phyloP scores from a whole-genome alignment of 2,113 vertebrate species.

The Rhea americana region DNA sequence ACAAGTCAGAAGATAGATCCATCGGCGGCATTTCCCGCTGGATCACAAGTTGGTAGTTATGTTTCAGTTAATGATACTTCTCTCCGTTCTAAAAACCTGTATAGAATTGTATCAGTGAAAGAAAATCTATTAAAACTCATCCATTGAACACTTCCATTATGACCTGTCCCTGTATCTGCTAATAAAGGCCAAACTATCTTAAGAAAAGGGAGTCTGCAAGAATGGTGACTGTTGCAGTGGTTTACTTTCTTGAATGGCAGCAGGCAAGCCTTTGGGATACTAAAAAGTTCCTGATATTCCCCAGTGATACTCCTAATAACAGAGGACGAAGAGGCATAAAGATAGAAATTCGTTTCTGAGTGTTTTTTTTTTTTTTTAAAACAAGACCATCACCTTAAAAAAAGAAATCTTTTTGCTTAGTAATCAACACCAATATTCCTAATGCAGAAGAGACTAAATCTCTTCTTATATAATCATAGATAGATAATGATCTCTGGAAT shows the following conservation, averaged over 20 bases:
- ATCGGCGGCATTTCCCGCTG: not conserved
- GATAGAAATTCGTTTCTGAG: not conserved
- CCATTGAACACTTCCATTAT: not conserved
- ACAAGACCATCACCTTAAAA: not conserved
- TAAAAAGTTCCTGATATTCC: not conserved
- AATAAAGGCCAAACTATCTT: not conserved
- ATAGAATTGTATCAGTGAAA: not conserved
- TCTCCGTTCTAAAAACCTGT: not conserved
- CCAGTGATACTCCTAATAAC: not conserved
- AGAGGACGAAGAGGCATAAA: not conserved
- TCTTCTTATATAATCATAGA: not conserved
- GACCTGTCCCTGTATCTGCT: not conserved
- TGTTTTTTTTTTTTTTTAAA: not conserved
- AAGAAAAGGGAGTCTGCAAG: not conserved
- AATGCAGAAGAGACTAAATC: not conserved
- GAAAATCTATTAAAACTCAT: not conserved
- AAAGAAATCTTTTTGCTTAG: not conserved
- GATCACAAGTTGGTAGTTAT: constrained; percentile 29
- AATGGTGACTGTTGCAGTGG: not conserved
- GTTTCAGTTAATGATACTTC: not conserved
- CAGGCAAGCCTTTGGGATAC: not conserved
- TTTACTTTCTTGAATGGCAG: not conserved
- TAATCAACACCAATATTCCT: not conserved
- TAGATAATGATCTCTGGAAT: not conserved
- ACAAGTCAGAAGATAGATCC: not conserved